Percentiles rank a stretch among this genome's conserved stretches.
phyloP scores from a whole-genome alignment of 2,888 invertebrate genomes.

The Polydrusus pterygomalis region DNA sequence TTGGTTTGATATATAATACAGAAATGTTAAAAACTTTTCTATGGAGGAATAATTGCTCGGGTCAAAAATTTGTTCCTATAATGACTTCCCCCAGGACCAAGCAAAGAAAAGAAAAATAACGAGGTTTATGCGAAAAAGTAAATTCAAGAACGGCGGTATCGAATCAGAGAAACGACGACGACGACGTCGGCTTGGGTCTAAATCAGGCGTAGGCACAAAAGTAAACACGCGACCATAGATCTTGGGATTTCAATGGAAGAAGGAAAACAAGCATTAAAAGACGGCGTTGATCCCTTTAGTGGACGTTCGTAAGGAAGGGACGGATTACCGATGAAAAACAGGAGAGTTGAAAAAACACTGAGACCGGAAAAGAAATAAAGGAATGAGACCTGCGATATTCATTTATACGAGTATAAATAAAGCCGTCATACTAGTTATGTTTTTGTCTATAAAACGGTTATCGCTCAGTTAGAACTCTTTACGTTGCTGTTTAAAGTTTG shows the following conservation, averaged over 20 bases:
- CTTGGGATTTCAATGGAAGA: slow-evolving; percentile 64
- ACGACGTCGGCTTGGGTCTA: slow-evolving; percentile 24
- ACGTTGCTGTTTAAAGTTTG: no score
- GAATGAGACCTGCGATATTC: slow-evolving; percentile 52
- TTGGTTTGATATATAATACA: no score
- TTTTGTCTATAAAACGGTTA: background rate
- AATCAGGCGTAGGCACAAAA: slow-evolving; percentile 51
- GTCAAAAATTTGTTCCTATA: slow-evolving; percentile 43
- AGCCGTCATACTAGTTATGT: background rate
- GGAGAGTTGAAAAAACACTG: slow-evolving; percentile 55
- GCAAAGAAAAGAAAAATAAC: slow-evolving; percentile 54
- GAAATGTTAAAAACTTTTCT: background rate
- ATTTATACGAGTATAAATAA: slow-evolving; percentile 22
- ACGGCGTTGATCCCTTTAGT: slow-evolving; percentile 65
- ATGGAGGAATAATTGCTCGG: slow-evolving; percentile 4
- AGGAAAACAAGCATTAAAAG: slow-evolving; percentile 65
- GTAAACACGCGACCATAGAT: slow-evolving; percentile 61
- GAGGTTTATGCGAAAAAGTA: slow-evolving; percentile 40
- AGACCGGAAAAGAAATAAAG: slow-evolving; percentile 41
- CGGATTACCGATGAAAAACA: slow-evolving; percentile 56
- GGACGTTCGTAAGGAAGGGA: slow-evolving; percentile 57
- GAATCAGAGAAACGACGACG: slow-evolving; percentile 20
- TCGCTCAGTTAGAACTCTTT: no score
- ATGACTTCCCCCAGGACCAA: slow-evolving; percentile 32
- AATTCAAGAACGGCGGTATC: slow-evolving; percentile 23